These are phyloP conservation scores for Nothoprocta perdicaria DNA, from an alignment of 2,113 vertebrate genomes.

Conservation along the genomic window DNA sequence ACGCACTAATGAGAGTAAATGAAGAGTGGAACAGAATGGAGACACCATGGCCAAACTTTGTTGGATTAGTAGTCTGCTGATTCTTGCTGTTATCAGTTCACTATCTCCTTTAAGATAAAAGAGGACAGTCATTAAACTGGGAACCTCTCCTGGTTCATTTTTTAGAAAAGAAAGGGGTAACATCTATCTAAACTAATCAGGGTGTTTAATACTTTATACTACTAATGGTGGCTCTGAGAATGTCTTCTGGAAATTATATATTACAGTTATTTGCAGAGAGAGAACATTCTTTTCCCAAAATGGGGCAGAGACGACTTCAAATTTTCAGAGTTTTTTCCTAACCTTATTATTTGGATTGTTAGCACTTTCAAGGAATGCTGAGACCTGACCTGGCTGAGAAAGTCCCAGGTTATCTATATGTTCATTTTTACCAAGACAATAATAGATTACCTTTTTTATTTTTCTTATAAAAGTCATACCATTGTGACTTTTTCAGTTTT, in stretches of 20 bases:
- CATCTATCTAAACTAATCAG: neutral
- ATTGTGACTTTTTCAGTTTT: neutral
- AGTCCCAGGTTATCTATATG: neutral
- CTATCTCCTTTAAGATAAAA: neutral
- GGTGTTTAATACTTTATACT: neutral
- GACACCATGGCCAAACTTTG: too few species aligned
- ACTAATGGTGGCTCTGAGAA: neutral
- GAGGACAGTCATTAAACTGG: neutral
- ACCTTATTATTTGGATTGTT: neutral
- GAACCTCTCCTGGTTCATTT: neutral
- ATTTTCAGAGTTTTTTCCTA: neutral
- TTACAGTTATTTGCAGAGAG: neutral
- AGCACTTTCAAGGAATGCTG: neutral
- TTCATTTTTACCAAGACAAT: neutral
- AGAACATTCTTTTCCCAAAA: neutral
- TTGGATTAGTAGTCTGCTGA: neutral
- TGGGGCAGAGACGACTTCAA: too few species aligned
- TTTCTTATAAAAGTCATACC: neutral
- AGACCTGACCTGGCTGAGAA: neutral
- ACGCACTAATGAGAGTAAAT: too few species aligned
- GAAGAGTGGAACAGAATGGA: too few species aligned
- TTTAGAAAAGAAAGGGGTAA: neutral
- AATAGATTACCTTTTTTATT: neutral
- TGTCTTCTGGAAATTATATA: neutral
- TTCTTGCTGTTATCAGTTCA: neutral